Percentiles rank a stretch among this genome's conserved stretches.
Conservation (phyloP, 2,797 vertebrate genomes). For the Pseudotriccus pelzelni region DNA sequence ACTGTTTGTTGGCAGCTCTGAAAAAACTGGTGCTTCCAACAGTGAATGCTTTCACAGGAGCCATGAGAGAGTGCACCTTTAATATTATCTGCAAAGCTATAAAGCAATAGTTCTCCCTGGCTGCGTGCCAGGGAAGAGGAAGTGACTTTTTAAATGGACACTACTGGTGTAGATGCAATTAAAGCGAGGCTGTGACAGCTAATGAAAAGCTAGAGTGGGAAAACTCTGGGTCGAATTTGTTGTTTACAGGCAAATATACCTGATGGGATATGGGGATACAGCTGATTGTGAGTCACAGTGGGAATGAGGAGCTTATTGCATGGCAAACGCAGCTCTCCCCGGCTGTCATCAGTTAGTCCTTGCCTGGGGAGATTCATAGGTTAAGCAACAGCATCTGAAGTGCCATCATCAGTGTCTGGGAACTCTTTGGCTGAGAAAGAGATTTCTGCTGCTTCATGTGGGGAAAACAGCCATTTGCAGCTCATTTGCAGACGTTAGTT, state of each 20-base stretch:
- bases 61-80: slow-evolving; percentile 63
- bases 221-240: background rate
- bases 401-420: background rate
- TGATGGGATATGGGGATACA: background rate
- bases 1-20: slow-evolving; percentile 6
- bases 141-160: slow-evolving; percentile 18
- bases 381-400: slow-evolving; percentile 7
- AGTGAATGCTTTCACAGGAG: slow-evolving; percentile 42
- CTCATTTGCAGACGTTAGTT: background rate
- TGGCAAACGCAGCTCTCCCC: background rate
- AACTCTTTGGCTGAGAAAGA: background rate
- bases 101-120: slow-evolving; percentile 56
- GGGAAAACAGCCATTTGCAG: background rate
- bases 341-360: background rate
- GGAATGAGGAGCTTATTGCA: background rate
- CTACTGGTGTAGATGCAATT: slow-evolving; percentile 42
- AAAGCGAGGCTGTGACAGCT: background rate
- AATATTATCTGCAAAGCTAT: slow-evolving; percentile 57
- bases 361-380: slow-evolving; percentile 9
- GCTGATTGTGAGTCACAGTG: background rate
- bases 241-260: background rate
- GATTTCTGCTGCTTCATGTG: background rate
- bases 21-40: background rate
- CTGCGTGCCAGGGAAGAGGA: slow-evolving; percentile 12
- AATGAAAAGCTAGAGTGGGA: background rate